Evolutionary conservation across 2,888 invertebrate species (phyloP), one percentile per base, ranked within the genome.

Genomic region (Lobophora halterata): DNA sequence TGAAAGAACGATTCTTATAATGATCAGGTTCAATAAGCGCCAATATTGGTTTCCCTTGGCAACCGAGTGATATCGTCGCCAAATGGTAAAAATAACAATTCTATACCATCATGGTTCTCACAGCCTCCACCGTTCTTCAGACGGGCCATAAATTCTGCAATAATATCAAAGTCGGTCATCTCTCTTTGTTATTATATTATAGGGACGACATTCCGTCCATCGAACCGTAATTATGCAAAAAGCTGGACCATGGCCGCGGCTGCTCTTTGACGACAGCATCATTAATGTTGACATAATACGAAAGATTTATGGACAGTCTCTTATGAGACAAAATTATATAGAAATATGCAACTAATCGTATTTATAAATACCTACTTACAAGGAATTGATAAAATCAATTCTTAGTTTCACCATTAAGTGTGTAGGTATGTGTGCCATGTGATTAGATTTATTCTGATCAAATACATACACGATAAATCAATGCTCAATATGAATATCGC

Each of bases 171-270:
- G 71, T 67, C 70, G 76, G 79, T 82, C 76, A 83, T 82, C 74
- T 83, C 83, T 78, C 75, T 83, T 86, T 85, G 79, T 85, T 83
- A 83, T 82, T 65, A 85, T 81, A 79, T 83, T 78, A 78, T 73
- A 76, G 66, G 72, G 72, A 71, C 79, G 75, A 67, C 80, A 85
- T 87, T 86, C 85, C 80, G 69, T 71, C 64, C 68, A 70, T 70
- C 65, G 67, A 58, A 23, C 21, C 66, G 65, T 83, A 81, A 86
- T 86, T 86, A 86, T 86, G 86, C 83, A 86, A 85, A 85, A 86
- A 86, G 78, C 79, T 75, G 82, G 82, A 77, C 83, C 61, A 54
- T 74, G 81, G 77, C 66, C 69, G 79, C 85, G 83, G 83, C 71
- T 65, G 64, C 59, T 66, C 83, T 86, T 87, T 86, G 85, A 79